These are phyloP conservation scores for Coreoperca whiteheadi DNA, from an alignment of 2,113 vertebrate genomes.

Conservation along the genomic window DNA sequence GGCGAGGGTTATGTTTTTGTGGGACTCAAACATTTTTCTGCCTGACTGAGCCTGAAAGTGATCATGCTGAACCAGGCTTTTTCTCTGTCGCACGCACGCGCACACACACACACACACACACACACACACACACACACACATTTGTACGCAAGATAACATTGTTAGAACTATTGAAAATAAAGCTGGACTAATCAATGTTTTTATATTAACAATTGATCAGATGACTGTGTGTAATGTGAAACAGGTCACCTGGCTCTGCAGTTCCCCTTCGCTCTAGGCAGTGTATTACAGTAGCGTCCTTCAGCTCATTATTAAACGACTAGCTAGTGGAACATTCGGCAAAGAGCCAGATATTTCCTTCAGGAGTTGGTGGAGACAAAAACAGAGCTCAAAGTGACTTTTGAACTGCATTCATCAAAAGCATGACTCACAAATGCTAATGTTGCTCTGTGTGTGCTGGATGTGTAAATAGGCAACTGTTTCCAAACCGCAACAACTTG, in stretches of 20 bases:
- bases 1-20: slow-evolving; percentile 54
- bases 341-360: not conserved
- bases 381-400: too few species aligned
- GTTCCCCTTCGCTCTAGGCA: not conserved
- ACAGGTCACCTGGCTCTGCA: not conserved
- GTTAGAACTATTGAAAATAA: not conserved
- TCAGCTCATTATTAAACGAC: not conserved
- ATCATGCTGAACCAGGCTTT: slow-evolving; percentile 37
- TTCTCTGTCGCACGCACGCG: slow-evolving; percentile 19
- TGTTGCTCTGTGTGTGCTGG: too few species aligned
- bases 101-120: not conserved
- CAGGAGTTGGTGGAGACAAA: not conserved
- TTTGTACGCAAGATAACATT: not conserved
- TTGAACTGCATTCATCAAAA: too few species aligned
- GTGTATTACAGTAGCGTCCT: not conserved
- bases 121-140: not conserved
- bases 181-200: slow-evolving; percentile 10
- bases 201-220: not conserved
- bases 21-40: slow-evolving; percentile 60
- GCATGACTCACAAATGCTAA: too few species aligned
- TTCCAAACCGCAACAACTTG: too few species aligned
- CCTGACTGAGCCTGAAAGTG: slow-evolving; percentile 64
- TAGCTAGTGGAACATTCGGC: not conserved
- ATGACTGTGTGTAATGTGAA: not conserved
- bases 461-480: too few species aligned